These are phyloP conservation scores for Oreochromis grahami DNA, from an alignment of 2,797 vertebrate genomes.

Conservation along the genomic window DNA sequence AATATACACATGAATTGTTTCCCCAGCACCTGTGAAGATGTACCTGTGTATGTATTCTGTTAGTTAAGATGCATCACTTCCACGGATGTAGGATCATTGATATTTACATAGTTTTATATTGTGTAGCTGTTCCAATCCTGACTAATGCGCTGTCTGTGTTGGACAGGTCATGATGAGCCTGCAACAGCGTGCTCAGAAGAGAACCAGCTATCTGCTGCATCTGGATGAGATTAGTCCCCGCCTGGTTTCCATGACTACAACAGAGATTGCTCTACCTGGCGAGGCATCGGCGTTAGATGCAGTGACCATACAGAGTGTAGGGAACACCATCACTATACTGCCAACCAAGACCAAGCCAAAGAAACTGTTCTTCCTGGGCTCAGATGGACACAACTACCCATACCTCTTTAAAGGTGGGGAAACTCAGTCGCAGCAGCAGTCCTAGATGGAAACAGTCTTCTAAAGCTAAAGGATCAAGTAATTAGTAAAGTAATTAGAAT, in stretches of 20 bases:
- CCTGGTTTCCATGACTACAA: conserved; percentile 87
- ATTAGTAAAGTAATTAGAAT: not conserved
- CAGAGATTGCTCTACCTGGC: conserved; percentile 95
- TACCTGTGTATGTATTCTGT: not conserved
- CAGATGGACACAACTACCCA: conserved; percentile 94
- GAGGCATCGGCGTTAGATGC: conserved; percentile 94
- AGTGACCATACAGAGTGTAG: conserved; percentile 92
- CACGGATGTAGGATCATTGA: fast-evolving
- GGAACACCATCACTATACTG: conserved; percentile 93
- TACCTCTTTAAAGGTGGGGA: conserved; percentile 95
- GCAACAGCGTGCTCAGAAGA: conserved; percentile 95
- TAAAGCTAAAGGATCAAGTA: fast-evolving
- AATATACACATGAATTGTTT: fast-evolving
- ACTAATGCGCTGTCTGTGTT: not conserved
- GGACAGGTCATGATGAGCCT: conserved; percentile 93
- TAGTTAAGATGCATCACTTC: not conserved
- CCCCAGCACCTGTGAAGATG: not conserved
- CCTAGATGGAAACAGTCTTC: not conserved
- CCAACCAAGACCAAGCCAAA: conserved; percentile 99
- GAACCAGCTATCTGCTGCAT: conserved; percentile 90
- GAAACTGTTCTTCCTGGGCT: conserved; percentile 94
- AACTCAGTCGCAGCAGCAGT: not conserved
- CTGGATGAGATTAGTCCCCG: conserved; percentile 97
- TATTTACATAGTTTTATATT: not conserved
- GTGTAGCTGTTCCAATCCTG: fast-evolving